Evolutionary conservation across 2,797 vertebrate species (phyloP), one percentile per base, ranked within the genome.

Genomic region (Helarctos malayanus): DNA sequence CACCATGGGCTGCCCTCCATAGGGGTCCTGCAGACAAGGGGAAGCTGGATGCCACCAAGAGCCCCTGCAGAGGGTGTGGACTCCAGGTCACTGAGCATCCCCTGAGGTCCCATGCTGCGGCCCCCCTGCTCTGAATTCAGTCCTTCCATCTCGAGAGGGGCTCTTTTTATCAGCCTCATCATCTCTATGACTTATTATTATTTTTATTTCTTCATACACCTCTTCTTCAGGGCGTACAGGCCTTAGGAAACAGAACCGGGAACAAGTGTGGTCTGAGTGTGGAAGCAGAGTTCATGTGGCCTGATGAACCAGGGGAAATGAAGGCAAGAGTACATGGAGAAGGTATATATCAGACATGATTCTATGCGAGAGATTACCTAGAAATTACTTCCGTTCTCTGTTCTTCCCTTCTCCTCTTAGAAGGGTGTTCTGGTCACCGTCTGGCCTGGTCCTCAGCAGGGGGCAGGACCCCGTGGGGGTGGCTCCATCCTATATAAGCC

Each of bases 51-150:
- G 5, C 27, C 27, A 10, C 73, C 14, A 18, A 56, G 56, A 56
- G 1, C 5, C 18, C 35, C 47, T 13, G 15, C 12, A 10, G n/a
- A 89, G 68, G 35, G 10, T 6, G 18, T 35, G 78, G 18, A 21
- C 52, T 73, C 65, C 35, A 3, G 14, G 27, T 13, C 35, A 23
- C 23, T 3, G 5, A 63, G 84, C 21, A 25, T 35, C 5, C 18
- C 15, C n/a, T 0, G 5, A 52, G 4, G 27, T 4, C 21, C 38
- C 29, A 15, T 0, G 1, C 15, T 57, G 16, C n/a, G 5, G 7
- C 5, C 14, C 13, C 45, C 18, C 18, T 2, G 0, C 1, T 23
- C 16, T 71, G 38, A 29, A 16, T 83, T 32, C 68, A 21, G 14
- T 21, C 14, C 7, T 7, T 78, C n/a, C 6, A 0, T 3, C 49